Evolutionary conservation across 2,888 invertebrate species (phyloP), one percentile per base, ranked within the genome.

Genomic region (Leptinotarsa tumamoca): DNA sequence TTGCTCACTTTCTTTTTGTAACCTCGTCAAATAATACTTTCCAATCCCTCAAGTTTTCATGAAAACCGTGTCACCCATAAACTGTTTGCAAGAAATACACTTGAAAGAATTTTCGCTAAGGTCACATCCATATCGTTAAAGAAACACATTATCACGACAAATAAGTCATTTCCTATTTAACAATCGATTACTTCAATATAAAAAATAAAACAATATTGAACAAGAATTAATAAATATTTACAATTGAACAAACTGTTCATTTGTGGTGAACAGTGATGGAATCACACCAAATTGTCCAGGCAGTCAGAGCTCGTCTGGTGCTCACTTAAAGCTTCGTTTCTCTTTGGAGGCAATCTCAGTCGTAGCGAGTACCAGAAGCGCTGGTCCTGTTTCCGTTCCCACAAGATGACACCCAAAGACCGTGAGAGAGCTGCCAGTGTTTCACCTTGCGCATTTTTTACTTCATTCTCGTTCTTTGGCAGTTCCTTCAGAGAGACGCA

Each of bases 281-380:
- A 82, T 87, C 85, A 87, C 80, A 87, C 86, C 79, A 85, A 82
- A 79, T 83, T 84, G 74, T 86, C 84, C 75, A 85, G 80, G 82
- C 85, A 84, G 79, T 86, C 86, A 43, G 43, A 43, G 43, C 43
- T 43, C 43, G 43, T 43, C 43, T 10, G 43, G 43, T 43, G 43
- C 10, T 43, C 43, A 43, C 10, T 10, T 43, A 10, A 43, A 43
- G 43, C 43, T 43, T 13, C 58, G 14, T 23, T 21, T 23, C 87
- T 81, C 79, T 84, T 88, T 73, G 93, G 90, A 5, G 93, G 93
- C 89, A 93, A 89, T 70, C 91, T 91, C 75, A 93, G 89, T 66
- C 93, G 90, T 82, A 94, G 89, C 82, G 90, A 89, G 77, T 92
- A 90, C 93, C 93, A 94, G 89, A 93, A 93, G 82, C 90, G 90